Evolutionary conservation across 2,113 vertebrate genomes (phyloP), one percentile per base, ranked within the genome.

Genomic region (Erpornis zantholeuca): DNA sequence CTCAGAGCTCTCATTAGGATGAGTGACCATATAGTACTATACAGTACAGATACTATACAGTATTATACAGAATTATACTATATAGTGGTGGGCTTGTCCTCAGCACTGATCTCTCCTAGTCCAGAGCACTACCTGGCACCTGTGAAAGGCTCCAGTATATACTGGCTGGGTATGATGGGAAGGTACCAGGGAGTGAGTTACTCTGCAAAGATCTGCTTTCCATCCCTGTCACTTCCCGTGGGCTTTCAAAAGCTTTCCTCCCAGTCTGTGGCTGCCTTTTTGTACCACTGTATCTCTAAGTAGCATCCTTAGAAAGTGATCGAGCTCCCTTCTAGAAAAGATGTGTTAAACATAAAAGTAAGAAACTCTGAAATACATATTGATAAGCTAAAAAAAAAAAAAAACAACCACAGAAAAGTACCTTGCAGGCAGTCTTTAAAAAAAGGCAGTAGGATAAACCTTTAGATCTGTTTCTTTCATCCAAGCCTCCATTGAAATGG

Each of bases 391-490:
- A 45, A 79, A 79, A 47, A 66, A 76, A 76, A 76, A 88, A 68
- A 56, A 40, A 36, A 42, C n/a, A n/a, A n/a, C n/a, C 22, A 11
- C 16, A 89, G 54, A 71, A 68, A 89, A 92, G 45, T 92, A 93
- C 83, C 88, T 96, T 56, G 42, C 75, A 93, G 95, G 76, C 68
- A 90, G 38, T 70, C 66, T 88, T 88, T 24, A 59, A 87, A 88
- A 42, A 88, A 86, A 81, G 35, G 19, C 12, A 52, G 59, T 61
- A 53, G 61, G 95, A 93, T 69, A 92, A 92, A 72, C 40, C 71
- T 94, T 97, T 81, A 91, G 91, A 96, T 86, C 80, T 92, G 42
- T 70, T 96, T 92, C 94, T 97, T 96, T 97, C 65, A 95, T 97
- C 88, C 76, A 73, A 47, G 40, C 18, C 96, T 65, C 71, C 33